Percentiles rank a stretch among this genome's conserved stretches.
Conservation (phyloP, 2,888 invertebrate species). For the Unio pictorum region DNA sequence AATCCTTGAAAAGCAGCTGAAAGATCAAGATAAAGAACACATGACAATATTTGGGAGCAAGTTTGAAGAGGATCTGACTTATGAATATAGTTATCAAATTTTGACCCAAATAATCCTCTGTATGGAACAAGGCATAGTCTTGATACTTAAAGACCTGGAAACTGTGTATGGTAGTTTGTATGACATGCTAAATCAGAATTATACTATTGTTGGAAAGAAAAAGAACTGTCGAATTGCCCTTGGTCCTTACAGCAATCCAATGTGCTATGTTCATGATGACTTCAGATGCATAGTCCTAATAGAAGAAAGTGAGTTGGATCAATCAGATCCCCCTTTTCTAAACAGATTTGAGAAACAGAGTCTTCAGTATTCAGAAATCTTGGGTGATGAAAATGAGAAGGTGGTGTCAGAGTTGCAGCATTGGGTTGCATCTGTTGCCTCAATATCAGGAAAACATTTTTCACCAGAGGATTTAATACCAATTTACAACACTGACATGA, state of each 20-base stretch:
- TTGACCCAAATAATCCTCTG: constrained; percentile 51
- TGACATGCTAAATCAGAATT: constrained; percentile 58
- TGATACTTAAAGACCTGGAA: constrained; percentile 50
- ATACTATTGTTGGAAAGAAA: constrained; percentile 44
- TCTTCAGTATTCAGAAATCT: constrained; percentile 41
- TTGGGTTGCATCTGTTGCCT: constrained; percentile 13
- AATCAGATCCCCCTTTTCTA: constrained; percentile 52
- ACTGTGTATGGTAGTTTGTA: constrained; percentile 51
- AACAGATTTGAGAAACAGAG: constrained; percentile 61
- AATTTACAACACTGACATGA: constrained; percentile 29
- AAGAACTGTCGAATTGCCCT: constrained; percentile 48
- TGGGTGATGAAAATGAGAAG: constrained; percentile 14
- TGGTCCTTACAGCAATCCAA: constrained; percentile 51
- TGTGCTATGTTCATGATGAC: constrained; percentile 49
- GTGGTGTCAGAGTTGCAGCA: constrained; percentile 13
- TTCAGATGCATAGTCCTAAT: constrained; percentile 52
- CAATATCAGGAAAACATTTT: constrained; percentile 10
- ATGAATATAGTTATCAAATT: constrained; percentile 51
- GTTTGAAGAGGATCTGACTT: constrained; percentile 51
- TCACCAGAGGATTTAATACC: constrained; percentile 29
- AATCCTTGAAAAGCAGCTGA: constrained; percentile 30
- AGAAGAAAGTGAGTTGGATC: constrained; percentile 40
- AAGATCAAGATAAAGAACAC: constrained; percentile 20
- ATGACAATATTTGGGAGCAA: constrained; percentile 51
- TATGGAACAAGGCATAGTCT: constrained; percentile 50